Base-by-base conservation (phyloP, 2,797 vertebrate genomes). In the Channa striata region DNA sequence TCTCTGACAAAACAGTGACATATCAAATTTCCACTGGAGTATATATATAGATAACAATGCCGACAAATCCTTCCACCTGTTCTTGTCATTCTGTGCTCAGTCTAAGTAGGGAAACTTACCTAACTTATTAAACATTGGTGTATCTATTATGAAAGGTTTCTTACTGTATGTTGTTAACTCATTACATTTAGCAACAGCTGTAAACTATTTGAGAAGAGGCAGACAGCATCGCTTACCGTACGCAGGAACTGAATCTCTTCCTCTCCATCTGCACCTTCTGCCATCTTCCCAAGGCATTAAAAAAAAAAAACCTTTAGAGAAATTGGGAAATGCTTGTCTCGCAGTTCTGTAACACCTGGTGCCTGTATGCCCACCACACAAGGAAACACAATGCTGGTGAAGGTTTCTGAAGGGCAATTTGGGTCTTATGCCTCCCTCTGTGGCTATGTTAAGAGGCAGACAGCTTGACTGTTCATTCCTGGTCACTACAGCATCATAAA, bases 191-290 rank as follows among this genome's bases (percentile, higher is more conserved):
- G 11, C 13, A 12, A 43, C 8, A 66, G 25, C 20, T 50, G 21
- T 33, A 34, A 56, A 71, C 48, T 50, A 57, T 37, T 16, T 21
- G 12, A 62, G 68, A 37, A 61, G 40, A 73, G 6, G 44, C 46
- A 52, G 57, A 50, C 30, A 84, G 86, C 87, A 89, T 84, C 72
- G 94, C 96, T 94, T 88, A 97, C 96, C 1, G 96, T 97, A n/a
- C 96, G 94, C 64, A 97, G 90, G 80, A 97, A 97, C 87, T 96
- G 96, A 72, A 97, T 96, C 74, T 97, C 96, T 68, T 97, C 96
- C 71, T 97, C 96, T 69, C 95, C 96, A 78, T 97, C 96, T 72
- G 94, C 95, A 67, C 91, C 95, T 86, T 97, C 96, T 50, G 96
- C 95, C 96, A 97, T 97, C 67, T 58, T 92, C 69, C 71, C 60